Percentiles rank a stretch among this genome's conserved stretches.
These are phyloP conservation scores for Amaurobius ferox DNA, from an alignment of 2,888 invertebrate genomes.

Conservation along the genomic window DNA sequence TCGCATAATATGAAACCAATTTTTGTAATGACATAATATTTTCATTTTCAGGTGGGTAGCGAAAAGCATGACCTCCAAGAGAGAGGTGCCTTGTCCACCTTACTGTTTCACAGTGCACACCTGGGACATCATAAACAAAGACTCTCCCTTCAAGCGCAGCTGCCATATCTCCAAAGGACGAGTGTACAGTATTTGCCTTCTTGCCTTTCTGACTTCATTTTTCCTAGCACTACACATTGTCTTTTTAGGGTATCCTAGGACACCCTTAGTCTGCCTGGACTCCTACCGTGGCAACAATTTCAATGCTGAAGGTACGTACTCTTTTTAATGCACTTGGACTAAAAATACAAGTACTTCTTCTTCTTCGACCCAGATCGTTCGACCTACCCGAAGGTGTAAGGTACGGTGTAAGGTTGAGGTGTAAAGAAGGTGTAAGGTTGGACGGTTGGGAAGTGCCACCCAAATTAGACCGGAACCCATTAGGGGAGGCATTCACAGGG, in stretches of 20 bases:
- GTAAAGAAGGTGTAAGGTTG: too few species aligned
- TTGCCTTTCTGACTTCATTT: conserved; percentile 69
- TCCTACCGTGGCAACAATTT: conserved; percentile 49
- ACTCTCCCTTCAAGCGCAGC: conserved; percentile 45
- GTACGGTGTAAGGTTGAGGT: too few species aligned
- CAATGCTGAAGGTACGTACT: conserved; percentile 28
- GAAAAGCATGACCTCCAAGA: conserved; percentile 67
- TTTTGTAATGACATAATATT: too few species aligned
- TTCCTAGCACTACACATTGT: conserved; percentile 66
- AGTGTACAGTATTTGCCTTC: conserved; percentile 63
- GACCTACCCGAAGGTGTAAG: too few species aligned
- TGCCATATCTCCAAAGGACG: conserved; percentile 62
- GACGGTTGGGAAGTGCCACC: too few species aligned
- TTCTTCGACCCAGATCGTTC: too few species aligned
- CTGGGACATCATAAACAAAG: conserved; percentile 55
- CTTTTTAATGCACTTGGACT: too few species aligned
- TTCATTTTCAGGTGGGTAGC: conserved; percentile 60
- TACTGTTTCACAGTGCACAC: conserved; percentile 56
- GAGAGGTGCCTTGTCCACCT: conserved; percentile 64
- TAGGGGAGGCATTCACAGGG: too few species aligned
- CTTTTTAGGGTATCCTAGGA: conserved; percentile 63
- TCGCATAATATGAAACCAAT: too few species aligned
- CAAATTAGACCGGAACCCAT: too few species aligned
- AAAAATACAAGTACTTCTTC: too few species aligned
- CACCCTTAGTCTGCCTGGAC: conserved; percentile 63